Evolutionary conservation across 2,113 vertebrate species (phyloP).

Genomic region (Pelecanoides urinatrix): DNA sequence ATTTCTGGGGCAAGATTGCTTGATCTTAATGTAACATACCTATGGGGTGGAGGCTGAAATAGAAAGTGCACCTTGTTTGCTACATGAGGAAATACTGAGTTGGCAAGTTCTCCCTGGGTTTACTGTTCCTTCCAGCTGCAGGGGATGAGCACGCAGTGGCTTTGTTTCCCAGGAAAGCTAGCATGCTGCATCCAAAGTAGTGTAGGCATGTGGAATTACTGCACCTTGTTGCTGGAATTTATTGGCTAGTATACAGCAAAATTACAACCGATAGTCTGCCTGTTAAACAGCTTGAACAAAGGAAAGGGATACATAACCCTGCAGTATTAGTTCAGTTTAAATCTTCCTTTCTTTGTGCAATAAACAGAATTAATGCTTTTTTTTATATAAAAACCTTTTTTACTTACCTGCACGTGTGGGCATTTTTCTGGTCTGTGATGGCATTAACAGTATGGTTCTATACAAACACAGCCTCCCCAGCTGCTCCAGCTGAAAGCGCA

Average conservation of each 20-base stretch:
- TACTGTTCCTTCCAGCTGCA: not conserved
- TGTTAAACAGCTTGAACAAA: not conserved
- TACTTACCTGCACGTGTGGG: not conserved
- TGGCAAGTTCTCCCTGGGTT: not conserved
- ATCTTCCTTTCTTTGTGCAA: conserved; percentile 33
- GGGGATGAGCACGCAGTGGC: not conserved
- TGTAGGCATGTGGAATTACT: not conserved
- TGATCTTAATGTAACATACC: not conserved
- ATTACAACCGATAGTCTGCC: not conserved
- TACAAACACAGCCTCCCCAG: not conserved
- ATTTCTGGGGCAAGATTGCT: not conserved
- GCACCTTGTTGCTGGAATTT: not conserved
- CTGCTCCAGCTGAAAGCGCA: not conserved
- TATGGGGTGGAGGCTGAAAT: not conserved
- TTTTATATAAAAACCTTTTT: not conserved
- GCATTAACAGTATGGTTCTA: not conserved
- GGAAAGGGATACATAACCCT: not conserved
- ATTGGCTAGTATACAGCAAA: not conserved
- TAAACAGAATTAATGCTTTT: conserved; percentile 39
- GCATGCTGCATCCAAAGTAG: not conserved
- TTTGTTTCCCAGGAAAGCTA: not conserved
- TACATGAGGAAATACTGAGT: not conserved
- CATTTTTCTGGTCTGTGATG: not conserved
- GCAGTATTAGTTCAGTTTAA: not conserved
- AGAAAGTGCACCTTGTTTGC: not conserved